phyloP scores from a whole-genome alignment of 2,888 invertebrate genomes.

The Exocentrus adspersus region DNA sequence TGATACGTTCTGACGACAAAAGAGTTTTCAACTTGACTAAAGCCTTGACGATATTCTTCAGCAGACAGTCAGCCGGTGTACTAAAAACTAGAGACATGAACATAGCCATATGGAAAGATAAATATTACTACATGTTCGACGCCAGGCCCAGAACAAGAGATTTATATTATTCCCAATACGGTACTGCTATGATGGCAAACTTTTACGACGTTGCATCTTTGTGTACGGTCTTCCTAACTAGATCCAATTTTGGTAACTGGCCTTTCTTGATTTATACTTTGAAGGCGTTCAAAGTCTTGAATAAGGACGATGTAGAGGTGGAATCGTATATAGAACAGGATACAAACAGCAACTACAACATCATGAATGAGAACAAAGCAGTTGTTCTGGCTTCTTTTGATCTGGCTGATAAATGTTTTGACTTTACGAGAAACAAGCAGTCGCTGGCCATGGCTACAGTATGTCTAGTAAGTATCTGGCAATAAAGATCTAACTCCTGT shows the following conservation, averaged over 20 bases:
- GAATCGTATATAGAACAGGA: slow-evolving; percentile 65
- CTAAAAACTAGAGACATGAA: slow-evolving; percentile 62
- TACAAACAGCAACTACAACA: slow-evolving; percentile 68
- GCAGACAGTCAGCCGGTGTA: slow-evolving; percentile 66
- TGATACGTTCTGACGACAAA: slow-evolving; percentile 57
- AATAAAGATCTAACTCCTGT: neutral
- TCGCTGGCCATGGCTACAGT: slow-evolving; percentile 70
- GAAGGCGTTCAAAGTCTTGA: slow-evolving; percentile 56
- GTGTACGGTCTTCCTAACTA: slow-evolving; percentile 65
- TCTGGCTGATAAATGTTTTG: slow-evolving; percentile 69
- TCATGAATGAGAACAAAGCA: slow-evolving; percentile 68
- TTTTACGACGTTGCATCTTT: slow-evolving; percentile 67
- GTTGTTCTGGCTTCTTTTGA: slow-evolving; percentile 70
- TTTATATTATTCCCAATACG: slow-evolving; percentile 66
- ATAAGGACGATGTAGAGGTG: slow-evolving; percentile 65
- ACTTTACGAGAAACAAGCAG: slow-evolving; percentile 69
- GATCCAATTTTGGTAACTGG: slow-evolving; percentile 48
- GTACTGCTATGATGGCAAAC: slow-evolving; percentile 69
- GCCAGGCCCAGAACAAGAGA: slow-evolving; percentile 68
- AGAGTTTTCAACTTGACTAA: slow-evolving; percentile 64
- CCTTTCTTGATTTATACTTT: slow-evolving; percentile 52
- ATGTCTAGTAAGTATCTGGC: slow-evolving; percentile 62
- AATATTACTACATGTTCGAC: slow-evolving; percentile 73
- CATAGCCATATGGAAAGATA: slow-evolving; percentile 69
- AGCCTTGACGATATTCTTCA: slow-evolving; percentile 68